Evolutionary conservation across 1,140 invertebrate species (phyloP).

Genomic region (Dendrolimus kikuchii): DNA sequence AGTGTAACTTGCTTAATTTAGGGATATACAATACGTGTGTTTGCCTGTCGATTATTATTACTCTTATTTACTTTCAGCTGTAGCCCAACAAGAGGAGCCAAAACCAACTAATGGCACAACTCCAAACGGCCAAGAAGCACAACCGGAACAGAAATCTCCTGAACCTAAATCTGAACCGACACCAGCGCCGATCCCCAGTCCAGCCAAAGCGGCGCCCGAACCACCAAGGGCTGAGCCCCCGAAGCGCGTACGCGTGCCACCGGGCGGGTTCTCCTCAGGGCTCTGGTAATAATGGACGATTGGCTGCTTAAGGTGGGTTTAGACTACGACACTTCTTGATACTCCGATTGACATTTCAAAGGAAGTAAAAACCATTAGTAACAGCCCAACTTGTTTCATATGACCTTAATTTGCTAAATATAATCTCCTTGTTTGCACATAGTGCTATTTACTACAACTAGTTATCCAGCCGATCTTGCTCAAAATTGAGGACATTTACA

Average conservation of each 20-base stretch:
- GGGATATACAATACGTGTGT: too few species aligned
- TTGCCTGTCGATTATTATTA: not conserved
- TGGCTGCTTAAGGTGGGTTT: conserved; percentile 3
- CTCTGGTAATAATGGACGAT: conserved; percentile 64
- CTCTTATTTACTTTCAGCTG: conserved; percentile 7
- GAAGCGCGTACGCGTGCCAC: conserved; percentile 70
- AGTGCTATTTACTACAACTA: too few species aligned
- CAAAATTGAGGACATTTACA: too few species aligned
- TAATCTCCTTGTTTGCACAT: too few species aligned
- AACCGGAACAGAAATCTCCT: conserved; percentile 11
- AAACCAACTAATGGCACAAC: conserved; percentile 35
- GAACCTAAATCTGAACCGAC: conserved; percentile 1
- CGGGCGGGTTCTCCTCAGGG: conserved; percentile 73
- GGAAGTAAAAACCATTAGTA: too few species aligned
- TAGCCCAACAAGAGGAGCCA: conserved; percentile 34
- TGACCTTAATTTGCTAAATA: too few species aligned
- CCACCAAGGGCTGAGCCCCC: conserved; percentile 33
- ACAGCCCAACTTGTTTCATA: too few species aligned
- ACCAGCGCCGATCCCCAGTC: conserved; percentile 5
- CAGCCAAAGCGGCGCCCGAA: conserved; percentile 16
- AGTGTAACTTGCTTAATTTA: too few species aligned
- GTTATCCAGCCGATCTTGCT: too few species aligned
- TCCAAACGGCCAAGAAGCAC: conserved; percentile 32
- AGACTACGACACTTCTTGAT: too few species aligned
- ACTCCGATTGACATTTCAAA: too few species aligned